Evolutionary conservation across 2,888 invertebrate genomes (phyloP).

Genomic region (Prosopocoilus inquinatus): DNA sequence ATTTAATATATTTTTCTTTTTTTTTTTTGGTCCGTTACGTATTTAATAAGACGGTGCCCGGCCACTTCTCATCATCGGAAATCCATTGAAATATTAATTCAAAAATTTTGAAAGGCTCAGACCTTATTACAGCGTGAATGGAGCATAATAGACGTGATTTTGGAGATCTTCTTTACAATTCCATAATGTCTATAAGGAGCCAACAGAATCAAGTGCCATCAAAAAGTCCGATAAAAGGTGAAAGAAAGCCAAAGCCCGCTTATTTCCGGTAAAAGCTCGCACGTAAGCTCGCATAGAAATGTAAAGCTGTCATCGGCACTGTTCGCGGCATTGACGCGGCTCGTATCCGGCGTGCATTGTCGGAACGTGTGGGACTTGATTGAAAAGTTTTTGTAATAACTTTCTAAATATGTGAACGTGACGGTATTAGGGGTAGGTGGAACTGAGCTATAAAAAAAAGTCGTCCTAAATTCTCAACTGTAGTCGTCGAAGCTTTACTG

Average conservation of each 20-base stretch:
- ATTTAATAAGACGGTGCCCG: neutral
- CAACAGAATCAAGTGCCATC: conserved; percentile 32
- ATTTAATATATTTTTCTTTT: no score
- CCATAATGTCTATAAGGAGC: conserved; percentile 22
- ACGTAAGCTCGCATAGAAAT: conserved; percentile 38
- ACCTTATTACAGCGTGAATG: conserved; percentile 12
- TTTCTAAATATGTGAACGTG: conserved; percentile 21
- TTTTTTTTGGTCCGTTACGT: neutral
- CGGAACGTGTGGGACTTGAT: conserved; percentile 33
- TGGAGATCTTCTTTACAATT: conserved; percentile 19
- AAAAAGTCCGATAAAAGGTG: conserved; percentile 32
- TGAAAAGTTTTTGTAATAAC: conserved; percentile 36
- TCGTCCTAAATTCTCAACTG: no score
- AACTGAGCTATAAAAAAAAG: no score
- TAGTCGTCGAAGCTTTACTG: no score
- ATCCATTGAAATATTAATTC: conserved; percentile 8
- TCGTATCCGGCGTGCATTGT: conserved; percentile 37
- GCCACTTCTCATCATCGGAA: conserved; percentile 3
- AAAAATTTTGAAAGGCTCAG: conserved; percentile 11
- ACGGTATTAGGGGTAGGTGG: neutral
- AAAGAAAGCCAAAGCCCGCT: conserved; percentile 32
- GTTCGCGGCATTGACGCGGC: conserved; percentile 33
- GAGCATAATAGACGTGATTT: conserved; percentile 19
- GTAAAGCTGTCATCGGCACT: conserved; percentile 40
- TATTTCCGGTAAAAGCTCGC: conserved; percentile 34